Evolutionary conservation across 1,140 invertebrate species (phyloP).

Genomic region (Hypsibius dujardini): DNA sequence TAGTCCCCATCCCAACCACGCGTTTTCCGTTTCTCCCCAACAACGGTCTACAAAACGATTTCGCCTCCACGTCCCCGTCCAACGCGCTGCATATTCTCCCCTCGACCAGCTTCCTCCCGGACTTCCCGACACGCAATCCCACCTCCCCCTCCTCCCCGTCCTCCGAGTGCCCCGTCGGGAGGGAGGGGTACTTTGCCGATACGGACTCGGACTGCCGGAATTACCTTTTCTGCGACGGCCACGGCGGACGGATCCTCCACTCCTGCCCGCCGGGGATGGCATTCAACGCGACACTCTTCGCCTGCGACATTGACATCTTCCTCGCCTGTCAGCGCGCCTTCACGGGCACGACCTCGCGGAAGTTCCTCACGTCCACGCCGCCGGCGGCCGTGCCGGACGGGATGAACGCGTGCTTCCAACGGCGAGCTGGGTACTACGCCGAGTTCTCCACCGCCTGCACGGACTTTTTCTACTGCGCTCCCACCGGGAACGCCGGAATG

Average conservation of each 20-base stretch:
- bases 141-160: neutral
- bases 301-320: constrained; percentile 5
- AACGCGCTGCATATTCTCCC: too few species aligned
- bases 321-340: neutral
- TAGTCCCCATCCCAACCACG: too few species aligned
- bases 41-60: too few species aligned
- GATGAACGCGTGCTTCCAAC: neutral
- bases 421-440: neutral
- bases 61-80: too few species aligned
- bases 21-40: too few species aligned
- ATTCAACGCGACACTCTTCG: neutral
- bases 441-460: neutral
- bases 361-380: neutral
- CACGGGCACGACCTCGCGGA: too few species aligned
- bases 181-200: constrained; percentile 2
- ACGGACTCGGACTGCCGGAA: neutral
- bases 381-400: neutral
- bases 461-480: neutral
- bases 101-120: neutral
- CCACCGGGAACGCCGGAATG: neutral
- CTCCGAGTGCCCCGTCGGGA: neutral
- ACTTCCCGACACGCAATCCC: neutral
- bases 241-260: neutral
- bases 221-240: constrained; percentile 2
- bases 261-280: constrained; percentile 15